Evolutionary conservation across 2,888 invertebrate species (phyloP).

Genomic region (Himalopsyche tibetana): DNA sequence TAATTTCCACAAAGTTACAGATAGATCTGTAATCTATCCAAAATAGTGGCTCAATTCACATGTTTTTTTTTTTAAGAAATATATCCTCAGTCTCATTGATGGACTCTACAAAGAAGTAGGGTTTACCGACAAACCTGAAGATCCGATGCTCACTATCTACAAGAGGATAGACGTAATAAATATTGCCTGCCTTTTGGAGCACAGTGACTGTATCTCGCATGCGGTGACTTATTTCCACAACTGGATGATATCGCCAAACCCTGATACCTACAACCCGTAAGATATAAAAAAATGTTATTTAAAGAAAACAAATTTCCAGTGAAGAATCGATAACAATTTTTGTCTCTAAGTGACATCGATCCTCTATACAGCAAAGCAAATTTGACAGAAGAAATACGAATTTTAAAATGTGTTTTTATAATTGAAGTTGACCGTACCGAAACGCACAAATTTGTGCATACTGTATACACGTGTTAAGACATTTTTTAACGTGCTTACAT

Average conservation of each 20-base stretch:
- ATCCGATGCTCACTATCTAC: conserved; percentile 83
- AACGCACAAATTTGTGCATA: no score
- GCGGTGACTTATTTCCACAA: conserved; percentile 84
- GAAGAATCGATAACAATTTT: no score
- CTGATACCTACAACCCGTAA: conserved; percentile 86
- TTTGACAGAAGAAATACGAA: no score
- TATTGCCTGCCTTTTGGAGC: conserved; percentile 86
- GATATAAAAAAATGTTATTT: conserved; percentile 67
- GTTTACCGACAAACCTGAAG: conserved; percentile 80
- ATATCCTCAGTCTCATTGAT: conserved; percentile 80
- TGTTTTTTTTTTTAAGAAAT: conserved; percentile 76
- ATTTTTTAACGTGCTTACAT: no score
- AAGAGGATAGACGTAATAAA: conserved; percentile 84
- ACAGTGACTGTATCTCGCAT: conserved; percentile 84
- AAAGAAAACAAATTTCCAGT: no score
- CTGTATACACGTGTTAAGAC: no score
- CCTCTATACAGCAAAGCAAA: no score
- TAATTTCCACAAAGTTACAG: neutral
- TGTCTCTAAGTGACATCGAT: no score
- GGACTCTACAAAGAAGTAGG: conserved; percentile 83
- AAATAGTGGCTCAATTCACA: neutral
- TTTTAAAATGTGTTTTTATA: no score
- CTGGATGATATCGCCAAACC: conserved; percentile 85
- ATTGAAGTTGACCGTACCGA: no score
- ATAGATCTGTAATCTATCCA: neutral